A percentile compares a stretch with the other conserved stretches of the same genome.
These are phyloP conservation scores for Uloborus diversus DNA, from an alignment of 1,140 invertebrate species.

Conservation along the genomic window DNA sequence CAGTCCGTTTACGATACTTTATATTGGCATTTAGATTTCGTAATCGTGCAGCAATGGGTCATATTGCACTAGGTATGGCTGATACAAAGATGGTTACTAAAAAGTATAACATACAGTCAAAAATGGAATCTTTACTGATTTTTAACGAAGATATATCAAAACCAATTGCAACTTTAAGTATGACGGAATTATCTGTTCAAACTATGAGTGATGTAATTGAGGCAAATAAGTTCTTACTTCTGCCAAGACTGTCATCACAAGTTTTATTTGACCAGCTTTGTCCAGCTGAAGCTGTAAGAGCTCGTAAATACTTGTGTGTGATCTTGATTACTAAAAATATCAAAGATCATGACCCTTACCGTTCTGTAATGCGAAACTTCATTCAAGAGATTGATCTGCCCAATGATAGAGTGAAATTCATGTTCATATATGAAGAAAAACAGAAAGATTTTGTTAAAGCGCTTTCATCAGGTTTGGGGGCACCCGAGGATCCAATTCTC, in stretches of 20 bases:
- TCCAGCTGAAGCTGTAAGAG: constrained; percentile 82
- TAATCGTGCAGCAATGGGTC: constrained; percentile 88
- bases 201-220: constrained; percentile 89
- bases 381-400: constrained; percentile 69
- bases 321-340: constrained; percentile 81
- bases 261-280: constrained; percentile 86
- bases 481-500: constrained; percentile 64
- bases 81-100: constrained; percentile 56
- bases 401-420: constrained; percentile 69
- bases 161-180: constrained; percentile 84
- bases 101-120: constrained; percentile 76
- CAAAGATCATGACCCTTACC: constrained; percentile 64
- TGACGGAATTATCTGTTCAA: constrained; percentile 85
- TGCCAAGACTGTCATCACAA: constrained; percentile 92
- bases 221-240: constrained; percentile 85
- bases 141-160: constrained; percentile 88
- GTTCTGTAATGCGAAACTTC: constrained; percentile 67
- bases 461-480: constrained; percentile 71
- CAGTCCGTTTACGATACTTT: constrained; percentile 83
- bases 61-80: constrained; percentile 64
- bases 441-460: constrained; percentile 84
- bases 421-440: constrained; percentile 85
- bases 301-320: constrained; percentile 86
- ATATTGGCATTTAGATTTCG: constrained; percentile 87
- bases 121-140: constrained; percentile 85